phyloP scores from a whole-genome alignment of 2,113 vertebrate species.

The Rhinoderma darwinii region DNA sequence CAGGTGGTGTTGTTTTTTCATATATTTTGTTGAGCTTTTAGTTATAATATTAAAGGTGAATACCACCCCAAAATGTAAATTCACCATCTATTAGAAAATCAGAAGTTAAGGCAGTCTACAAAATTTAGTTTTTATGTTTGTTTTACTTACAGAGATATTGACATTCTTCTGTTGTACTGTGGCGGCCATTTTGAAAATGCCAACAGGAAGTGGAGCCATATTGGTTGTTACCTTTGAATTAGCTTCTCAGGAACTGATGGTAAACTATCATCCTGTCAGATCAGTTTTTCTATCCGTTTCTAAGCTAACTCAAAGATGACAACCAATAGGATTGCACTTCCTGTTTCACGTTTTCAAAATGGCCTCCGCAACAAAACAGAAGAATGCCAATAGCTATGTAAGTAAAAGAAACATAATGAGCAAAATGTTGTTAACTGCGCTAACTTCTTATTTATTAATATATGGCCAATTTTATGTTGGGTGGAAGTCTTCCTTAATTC shows the following conservation, averaged over 20 bases:
- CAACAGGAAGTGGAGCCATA: neutral
- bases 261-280: too few species aligned
- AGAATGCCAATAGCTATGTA: neutral
- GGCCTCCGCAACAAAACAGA: neutral
- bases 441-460: neutral
- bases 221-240: neutral
- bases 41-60: neutral
- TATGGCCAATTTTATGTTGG: neutral
- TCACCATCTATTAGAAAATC: neutral
- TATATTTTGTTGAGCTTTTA: neutral
- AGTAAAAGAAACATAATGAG: neutral
- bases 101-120: neutral
- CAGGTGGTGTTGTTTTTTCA: neutral
- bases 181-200: neutral
- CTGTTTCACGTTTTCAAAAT: neutral
- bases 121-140: neutral
- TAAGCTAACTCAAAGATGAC: too few species aligned
- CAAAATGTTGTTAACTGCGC: neutral
- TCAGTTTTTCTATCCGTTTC: neutral
- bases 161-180: neutral
- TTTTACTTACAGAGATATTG: neutral
- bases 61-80: neutral
- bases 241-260: neutral
- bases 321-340: neutral
- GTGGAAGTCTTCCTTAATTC: neutral